A percentile compares a stretch with the other conserved stretches of the same genome.
phyloP scores from a whole-genome alignment of 2,113 vertebrate species.

The Cyanistes caeruleus region DNA sequence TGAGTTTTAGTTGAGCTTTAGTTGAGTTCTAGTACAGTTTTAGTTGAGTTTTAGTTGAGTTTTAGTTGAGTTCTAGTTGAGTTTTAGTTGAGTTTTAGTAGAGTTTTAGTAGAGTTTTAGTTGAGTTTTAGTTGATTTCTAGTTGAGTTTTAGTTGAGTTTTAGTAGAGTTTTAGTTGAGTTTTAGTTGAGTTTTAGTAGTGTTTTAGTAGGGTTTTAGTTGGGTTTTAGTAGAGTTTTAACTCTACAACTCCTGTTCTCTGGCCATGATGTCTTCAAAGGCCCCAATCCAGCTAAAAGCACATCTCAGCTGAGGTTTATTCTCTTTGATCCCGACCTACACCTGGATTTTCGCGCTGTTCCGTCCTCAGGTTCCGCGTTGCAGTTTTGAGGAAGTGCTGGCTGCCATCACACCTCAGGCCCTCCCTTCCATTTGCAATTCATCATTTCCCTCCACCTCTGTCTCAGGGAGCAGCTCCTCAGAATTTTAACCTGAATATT shows the following conservation, averaged over 20 bases:
- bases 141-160: too few relatives aligned
- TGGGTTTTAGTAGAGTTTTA: too few relatives aligned
- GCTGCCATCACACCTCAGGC: neutral
- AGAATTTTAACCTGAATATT: conserved; percentile 48
- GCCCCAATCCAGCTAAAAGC: neutral
- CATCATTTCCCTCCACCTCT: conserved; percentile 4
- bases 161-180: too few relatives aligned
- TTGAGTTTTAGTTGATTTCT: too few relatives aligned
- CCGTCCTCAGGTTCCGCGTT: neutral
- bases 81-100: too few relatives aligned
- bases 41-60: too few relatives aligned
- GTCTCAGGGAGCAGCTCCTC: conserved; percentile 17
- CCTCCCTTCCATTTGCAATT: neutral
- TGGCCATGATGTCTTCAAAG: neutral
- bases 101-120: too few relatives aligned
- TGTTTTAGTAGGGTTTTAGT: too few relatives aligned
- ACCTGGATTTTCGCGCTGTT: neutral
- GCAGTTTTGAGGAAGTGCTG: neutral
- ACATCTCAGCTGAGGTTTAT: neutral
- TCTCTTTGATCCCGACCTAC: neutral
- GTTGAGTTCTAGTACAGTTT: too few relatives aligned
- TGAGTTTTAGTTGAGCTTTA: too few relatives aligned
- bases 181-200: too few relatives aligned
- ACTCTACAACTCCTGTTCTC: neutral
- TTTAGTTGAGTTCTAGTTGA: too few relatives aligned